Base-by-base conservation (phyloP, 2,888 invertebrate genomes). In the Rotaria socialis region DNA sequence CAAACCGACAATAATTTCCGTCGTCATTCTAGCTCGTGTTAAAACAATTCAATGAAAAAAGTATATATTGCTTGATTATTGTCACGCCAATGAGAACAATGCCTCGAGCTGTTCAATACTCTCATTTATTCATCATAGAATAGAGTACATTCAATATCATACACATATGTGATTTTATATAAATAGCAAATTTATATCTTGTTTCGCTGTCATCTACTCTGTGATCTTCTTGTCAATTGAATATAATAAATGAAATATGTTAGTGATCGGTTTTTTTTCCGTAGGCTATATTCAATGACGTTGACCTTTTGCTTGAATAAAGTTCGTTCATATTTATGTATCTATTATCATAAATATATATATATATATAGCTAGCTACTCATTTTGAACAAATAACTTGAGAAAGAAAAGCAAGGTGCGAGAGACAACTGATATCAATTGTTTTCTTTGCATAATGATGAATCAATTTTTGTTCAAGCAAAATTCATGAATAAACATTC, bases 391-490 rank as follows among this genome's bases (percentile, higher is more conserved):
- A 35, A 41, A 35, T 27, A 35, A 35, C 19, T 35, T 19, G 35
- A 60, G n/a, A 27, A 16, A 58, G n/a, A n/a, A 8, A 60, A 27
- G 11, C 10, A 27, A 67, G 67, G 35, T 67, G 19, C 3, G 67
- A 67, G 35, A 35, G 14, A 67, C 19, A 67, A 67, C 67, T 67
- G 67, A 67, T 67, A 67, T 27, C 67, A 67, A 35, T 67, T 67
- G 67, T 67, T 67, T 27, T 67, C 67, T 67, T 67, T 67, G 67
- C 67, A 67, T 67, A 67, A 67, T 35, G 67, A 50, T 35, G 35
- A 67, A 35, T 41, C 35, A 35, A 67, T 67, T 67, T 67, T 14
- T 67, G 35, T 67, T 67, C 67, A 67, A 14, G 35, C 35, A 35
- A 67, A 67, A 27, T 67, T 67, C 67, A 67, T 67, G 35, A 19